Evolutionary conservation across 2,888 invertebrate species (phyloP), one percentile per base, ranked within the genome.

Genomic region (Metallyticus violacea): DNA sequence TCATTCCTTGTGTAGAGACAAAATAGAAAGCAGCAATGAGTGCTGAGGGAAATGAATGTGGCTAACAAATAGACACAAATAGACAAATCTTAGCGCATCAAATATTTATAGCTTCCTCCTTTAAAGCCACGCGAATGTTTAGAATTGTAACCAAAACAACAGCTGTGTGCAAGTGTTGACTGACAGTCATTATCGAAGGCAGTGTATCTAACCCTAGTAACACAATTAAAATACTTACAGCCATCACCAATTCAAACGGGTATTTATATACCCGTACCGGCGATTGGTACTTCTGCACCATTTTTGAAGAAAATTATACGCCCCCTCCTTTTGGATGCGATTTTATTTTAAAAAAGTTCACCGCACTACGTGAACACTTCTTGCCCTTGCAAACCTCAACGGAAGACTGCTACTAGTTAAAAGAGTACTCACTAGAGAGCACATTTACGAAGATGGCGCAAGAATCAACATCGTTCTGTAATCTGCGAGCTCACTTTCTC

Each of bases 271-370:
- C 97, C 94, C 98, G 95, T 85, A 98, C 96, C 90, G 98, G 98
- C 89, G 98, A 97, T 92, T 97, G 97, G 93, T 97, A 99, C 92
- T 97, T 97, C 93, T 99, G 98, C 91, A 99, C 98, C 98, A 99
- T 99, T 91, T 92, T 93, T 91, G 91, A 90, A 89, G 88, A 15
- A 62, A 62, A 62, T 62, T 62, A 62, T 3, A 15, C 15, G 15
- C 22, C 15, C 40, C 15, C 15, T 62, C 1, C 40, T 62, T 15
- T 62, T 9, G 2, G 15, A 15, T 62, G 9, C 40, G 40, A 62
- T 22, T 62, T 62, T 62, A 62, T 62, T 62, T 62, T 0, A 62
- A 62, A 62, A 62, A 62, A 62, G 15, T 62, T 62, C 40, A 1
- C 15, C 40, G 7, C 40, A 62, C 15, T 62, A 15, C 22, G 15